A percentile compares a stretch with the other conserved stretches of the same genome.
Conservation (phyloP, 2,888 invertebrate species). For the Mythimna vitellina region DNA sequence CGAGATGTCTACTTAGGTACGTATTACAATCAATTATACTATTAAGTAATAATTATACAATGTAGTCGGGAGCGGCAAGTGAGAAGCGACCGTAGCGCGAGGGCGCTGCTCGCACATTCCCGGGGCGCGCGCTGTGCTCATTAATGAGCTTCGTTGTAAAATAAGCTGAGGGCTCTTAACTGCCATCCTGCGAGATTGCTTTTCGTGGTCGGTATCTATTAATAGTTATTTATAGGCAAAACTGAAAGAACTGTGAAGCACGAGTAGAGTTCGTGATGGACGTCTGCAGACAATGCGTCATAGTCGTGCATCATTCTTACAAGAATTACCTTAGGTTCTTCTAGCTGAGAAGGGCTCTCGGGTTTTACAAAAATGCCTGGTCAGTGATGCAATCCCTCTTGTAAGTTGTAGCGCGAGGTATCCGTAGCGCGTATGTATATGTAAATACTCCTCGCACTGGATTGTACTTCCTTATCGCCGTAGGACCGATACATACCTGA, state of each 20-base stretch:
- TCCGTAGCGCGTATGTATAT: not conserved
- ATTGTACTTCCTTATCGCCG: slow-evolving; percentile 1
- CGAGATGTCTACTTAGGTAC: slow-evolving; percentile 56
- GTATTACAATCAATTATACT: slow-evolving; percentile 76
- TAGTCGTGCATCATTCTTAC: slow-evolving; percentile 74
- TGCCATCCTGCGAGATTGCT: slow-evolving; percentile 87
- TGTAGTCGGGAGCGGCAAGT: slow-evolving; percentile 72
- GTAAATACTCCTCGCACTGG: not conserved
- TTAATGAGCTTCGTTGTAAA: slow-evolving; percentile 89
- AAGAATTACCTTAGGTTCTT: slow-evolving; percentile 64
- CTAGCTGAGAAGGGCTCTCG: slow-evolving; percentile 68
- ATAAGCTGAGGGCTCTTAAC: slow-evolving; percentile 86
- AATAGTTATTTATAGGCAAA: slow-evolving; percentile 87
- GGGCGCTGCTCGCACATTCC: slow-evolving; percentile 73
- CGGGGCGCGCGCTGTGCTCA: slow-evolving; percentile 67
- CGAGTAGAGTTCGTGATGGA: slow-evolving; percentile 75
- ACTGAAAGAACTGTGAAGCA: slow-evolving; percentile 78
- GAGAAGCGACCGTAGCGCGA: slow-evolving; percentile 72
- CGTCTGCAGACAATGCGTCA: slow-evolving; percentile 77
- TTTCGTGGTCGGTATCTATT: slow-evolving; percentile 87
- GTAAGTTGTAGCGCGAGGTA: slow-evolving; percentile 10
- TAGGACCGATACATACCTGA: not conserved
- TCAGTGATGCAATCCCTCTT: slow-evolving; percentile 64
- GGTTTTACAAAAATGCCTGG: slow-evolving; percentile 65
- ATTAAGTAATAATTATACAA: slow-evolving; percentile 85